A percentile compares a stretch with the other conserved stretches of the same genome.
phyloP scores from a whole-genome alignment of 2,113 vertebrate genomes.

The Nibea coibor region DNA sequence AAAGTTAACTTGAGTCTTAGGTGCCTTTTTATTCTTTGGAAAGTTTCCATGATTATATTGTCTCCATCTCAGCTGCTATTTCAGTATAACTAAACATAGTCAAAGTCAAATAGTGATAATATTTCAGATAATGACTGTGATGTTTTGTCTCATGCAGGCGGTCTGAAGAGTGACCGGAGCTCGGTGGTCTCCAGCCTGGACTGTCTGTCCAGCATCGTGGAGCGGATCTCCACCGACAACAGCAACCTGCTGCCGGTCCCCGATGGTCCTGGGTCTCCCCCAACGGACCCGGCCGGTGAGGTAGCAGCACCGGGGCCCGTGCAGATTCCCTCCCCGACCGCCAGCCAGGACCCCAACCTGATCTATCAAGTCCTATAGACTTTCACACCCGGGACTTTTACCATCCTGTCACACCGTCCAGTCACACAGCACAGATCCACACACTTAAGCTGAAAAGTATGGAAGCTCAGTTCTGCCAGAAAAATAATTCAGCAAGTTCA shows the following conservation, averaged over 20 bases:
- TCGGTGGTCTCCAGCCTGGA: conserved; percentile 94
- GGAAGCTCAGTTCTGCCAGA: conserved; percentile 49
- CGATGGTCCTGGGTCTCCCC: conserved; percentile 81
- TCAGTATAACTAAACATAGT: background rate
- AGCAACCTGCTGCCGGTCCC: conserved; percentile 79
- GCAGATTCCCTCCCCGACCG: conserved; percentile 70
- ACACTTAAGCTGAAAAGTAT: background rate
- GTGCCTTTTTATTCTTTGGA: too few species aligned
- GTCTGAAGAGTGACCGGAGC: conserved; percentile 85
- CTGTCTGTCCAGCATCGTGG: conserved; percentile 97
- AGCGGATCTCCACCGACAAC: conserved; percentile 95
- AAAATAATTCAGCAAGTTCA: background rate
- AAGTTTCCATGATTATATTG: too few species aligned
- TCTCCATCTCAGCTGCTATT: too few species aligned
- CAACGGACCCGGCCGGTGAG: conserved; percentile 71
- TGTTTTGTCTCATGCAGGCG: conserved; percentile 54
- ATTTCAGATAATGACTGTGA: background rate
- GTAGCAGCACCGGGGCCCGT: conserved; percentile 69
- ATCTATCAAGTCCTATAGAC: conserved; percentile 95
- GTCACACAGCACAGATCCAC: background rate
- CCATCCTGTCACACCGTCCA: background rate
- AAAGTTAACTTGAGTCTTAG: too few species aligned
- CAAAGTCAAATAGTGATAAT: background rate
- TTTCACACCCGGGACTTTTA: conserved; percentile 4
- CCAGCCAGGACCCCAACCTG: conserved; percentile 86